Evolutionary conservation across 2,888 invertebrate species (phyloP).

Genomic region (Micropterix aruncella): DNA sequence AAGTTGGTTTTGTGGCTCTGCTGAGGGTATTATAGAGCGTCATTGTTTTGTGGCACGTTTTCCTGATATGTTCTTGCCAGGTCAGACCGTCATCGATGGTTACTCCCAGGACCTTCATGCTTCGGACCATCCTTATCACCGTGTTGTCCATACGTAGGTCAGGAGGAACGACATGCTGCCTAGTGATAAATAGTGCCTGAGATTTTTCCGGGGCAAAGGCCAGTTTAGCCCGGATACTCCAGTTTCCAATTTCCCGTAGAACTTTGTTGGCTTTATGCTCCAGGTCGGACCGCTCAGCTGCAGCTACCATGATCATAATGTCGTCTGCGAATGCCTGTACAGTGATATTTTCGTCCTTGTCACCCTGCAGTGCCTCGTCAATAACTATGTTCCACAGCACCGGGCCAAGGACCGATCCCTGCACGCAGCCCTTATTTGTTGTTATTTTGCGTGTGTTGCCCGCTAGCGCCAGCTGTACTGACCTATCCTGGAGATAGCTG

Average conservation of each 20-base stretch:
- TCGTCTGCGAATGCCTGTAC: slow-evolving; percentile 2
- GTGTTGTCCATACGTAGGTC: neutral
- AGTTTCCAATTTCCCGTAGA: neutral
- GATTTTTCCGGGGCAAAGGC: neutral
- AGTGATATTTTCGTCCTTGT: neutral
- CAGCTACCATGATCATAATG: neutral
- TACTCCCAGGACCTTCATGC: neutral
- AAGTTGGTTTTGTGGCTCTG: neutral
- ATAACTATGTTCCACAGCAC: neutral
- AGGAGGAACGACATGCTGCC: neutral
- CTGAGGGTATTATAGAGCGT: neutral
- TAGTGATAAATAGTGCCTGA: neutral
- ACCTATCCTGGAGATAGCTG: neutral
- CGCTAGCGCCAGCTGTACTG: neutral
- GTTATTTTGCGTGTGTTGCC: neutral
- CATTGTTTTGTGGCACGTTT: neutral
- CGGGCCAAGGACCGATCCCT: neutral
- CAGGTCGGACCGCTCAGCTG: neutral
- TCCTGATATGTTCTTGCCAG: neutral
- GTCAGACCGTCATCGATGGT: neutral
- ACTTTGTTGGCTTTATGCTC: neutral
- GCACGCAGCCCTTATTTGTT: neutral
- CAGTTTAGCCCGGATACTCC: neutral
- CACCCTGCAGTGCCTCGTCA: neutral
- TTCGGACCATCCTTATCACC: neutral